A percentile compares a stretch with the other conserved stretches of the same genome.
phyloP scores from a whole-genome alignment of 2,797 vertebrate genomes.

The Heliangelus exortis region DNA sequence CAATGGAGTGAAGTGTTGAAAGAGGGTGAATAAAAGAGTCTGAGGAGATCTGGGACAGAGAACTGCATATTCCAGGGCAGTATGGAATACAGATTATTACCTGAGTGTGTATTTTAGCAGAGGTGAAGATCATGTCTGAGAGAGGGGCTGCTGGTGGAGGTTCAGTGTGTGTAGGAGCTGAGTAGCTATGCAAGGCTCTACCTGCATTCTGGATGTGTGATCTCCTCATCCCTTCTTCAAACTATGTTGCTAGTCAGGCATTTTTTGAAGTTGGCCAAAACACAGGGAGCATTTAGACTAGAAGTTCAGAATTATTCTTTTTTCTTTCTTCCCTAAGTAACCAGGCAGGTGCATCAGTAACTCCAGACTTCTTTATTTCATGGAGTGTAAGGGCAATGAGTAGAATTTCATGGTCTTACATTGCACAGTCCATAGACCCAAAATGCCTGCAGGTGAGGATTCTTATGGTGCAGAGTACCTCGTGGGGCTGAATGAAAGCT shows the following conservation, averaged over 20 bases:
- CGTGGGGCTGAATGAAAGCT: not conserved
- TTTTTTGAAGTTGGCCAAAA: not conserved
- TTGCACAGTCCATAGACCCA: not conserved
- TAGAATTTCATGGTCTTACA: not conserved
- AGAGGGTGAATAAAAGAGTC: not conserved
- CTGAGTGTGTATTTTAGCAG: not conserved
- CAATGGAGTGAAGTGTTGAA: not conserved
- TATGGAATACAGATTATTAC: not conserved
- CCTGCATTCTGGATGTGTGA: not conserved
- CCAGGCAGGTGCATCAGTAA: not conserved
- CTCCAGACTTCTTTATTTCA: not conserved
- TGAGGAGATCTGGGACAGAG: not conserved
- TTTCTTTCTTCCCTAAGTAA: not conserved
- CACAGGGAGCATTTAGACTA: not conserved
- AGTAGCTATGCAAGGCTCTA: not conserved
- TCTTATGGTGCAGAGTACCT: not conserved
- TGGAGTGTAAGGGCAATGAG: not conserved
- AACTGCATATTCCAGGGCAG: accelerated
- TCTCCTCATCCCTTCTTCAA: not conserved
- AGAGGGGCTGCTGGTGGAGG: not conserved
- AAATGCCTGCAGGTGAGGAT: accelerated
- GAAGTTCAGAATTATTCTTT: not conserved
- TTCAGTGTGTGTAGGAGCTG: not conserved
- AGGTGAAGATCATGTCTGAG: not conserved
- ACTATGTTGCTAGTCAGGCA: not conserved